Conservation (phyloP, 1,140 invertebrate genomes). For the Mercenaria mercenaria region DNA sequence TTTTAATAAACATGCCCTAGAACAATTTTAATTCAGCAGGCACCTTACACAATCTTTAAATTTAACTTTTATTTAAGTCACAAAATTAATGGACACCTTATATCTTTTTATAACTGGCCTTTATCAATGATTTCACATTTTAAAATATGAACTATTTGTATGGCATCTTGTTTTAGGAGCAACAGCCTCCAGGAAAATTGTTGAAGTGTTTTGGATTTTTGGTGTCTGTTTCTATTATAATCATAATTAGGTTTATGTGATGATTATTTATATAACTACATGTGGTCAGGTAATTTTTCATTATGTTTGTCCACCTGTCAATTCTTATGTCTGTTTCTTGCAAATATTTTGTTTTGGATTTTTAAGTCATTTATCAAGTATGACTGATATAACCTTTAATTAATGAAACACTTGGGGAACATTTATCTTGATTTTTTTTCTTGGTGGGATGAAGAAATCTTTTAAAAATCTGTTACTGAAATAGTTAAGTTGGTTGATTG, state of each 20-base stretch:
- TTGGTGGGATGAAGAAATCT: background rate
- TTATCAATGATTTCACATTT: too few species aligned
- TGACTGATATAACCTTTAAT: background rate
- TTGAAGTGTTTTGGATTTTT: background rate
- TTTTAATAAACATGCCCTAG: too few species aligned
- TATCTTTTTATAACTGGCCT: too few species aligned
- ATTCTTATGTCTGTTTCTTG: background rate
- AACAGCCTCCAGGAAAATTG: background rate
- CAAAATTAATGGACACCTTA: too few species aligned
- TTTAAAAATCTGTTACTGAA: background rate
- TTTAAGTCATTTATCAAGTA: background rate
- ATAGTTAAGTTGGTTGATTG: background rate
- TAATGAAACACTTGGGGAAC: background rate
- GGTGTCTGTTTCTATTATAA: background rate
- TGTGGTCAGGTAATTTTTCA: constrained; percentile 29
- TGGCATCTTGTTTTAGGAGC: background rate
- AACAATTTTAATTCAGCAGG: too few species aligned
- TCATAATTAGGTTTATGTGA: background rate
- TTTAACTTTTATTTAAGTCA: too few species aligned
- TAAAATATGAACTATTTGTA: too few species aligned
- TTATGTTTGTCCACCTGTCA: constrained; percentile 8
- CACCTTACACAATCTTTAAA: too few species aligned
- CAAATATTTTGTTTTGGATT: background rate
- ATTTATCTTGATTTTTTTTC: background rate
- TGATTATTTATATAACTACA: constrained; percentile 18